Conservation (phyloP, 2,113 vertebrate genomes). For the Coptodon bakossiorum region DNA sequence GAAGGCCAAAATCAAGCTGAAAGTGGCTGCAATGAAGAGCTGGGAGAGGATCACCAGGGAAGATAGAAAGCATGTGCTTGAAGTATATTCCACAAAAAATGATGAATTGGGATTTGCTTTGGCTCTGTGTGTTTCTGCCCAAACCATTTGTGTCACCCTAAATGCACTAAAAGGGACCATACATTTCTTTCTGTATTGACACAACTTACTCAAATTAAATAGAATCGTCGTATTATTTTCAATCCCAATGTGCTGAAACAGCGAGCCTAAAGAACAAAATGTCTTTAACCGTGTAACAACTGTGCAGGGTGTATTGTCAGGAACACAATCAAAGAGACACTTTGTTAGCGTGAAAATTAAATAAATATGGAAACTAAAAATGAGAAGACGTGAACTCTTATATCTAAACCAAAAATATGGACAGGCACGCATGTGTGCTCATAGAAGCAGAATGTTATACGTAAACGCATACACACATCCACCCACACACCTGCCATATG, state of each 20-base stretch:
- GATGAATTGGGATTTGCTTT: background rate
- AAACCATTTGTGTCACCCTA: background rate
- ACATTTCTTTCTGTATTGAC: background rate
- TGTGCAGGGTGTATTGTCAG: background rate
- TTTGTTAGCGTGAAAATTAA: background rate
- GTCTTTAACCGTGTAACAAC: background rate
- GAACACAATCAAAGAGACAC: background rate
- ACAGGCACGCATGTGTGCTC: background rate
- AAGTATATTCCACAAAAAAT: background rate
- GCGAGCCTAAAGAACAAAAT: background rate
- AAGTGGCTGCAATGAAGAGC: background rate
- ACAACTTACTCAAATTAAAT: background rate
- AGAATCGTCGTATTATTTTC: background rate
- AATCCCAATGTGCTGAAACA: background rate
- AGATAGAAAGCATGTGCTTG: background rate
- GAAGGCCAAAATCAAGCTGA: background rate
- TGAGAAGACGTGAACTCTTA: background rate
- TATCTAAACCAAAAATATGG: background rate
- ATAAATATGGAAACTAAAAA: background rate
- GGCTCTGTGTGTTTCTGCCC: background rate
- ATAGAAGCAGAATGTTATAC: conserved; percentile 29
- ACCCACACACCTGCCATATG: conserved; percentile 49
- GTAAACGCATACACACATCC: conserved; percentile 41
- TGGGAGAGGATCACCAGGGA: background rate
- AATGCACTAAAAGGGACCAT: background rate